A percentile compares a stretch with the other conserved stretches of the same genome.
phyloP scores from a whole-genome alignment of 1,140 invertebrate species.

The Delia radicum region DNA sequence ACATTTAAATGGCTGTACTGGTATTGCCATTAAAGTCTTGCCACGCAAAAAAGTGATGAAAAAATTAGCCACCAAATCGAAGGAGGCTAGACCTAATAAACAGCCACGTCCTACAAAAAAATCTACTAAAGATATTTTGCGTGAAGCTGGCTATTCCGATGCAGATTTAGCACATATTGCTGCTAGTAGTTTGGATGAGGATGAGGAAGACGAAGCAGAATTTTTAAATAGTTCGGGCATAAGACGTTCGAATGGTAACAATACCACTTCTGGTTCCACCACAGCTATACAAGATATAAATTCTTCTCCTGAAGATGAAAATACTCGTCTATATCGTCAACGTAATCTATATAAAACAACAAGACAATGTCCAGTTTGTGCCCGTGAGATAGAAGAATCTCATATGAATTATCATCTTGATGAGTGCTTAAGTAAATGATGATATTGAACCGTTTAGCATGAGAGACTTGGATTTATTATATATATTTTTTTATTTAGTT shows the following conservation, averaged over 20 bases:
- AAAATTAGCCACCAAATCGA: slow-evolving; percentile 13
- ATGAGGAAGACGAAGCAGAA: slow-evolving; percentile 1
- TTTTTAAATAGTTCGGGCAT: background rate
- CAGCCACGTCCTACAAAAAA: slow-evolving; percentile 19
- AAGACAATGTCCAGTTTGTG: slow-evolving; percentile 65
- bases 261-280: slow-evolving; percentile 33
- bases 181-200: slow-evolving; percentile 29
- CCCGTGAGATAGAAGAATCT: slow-evolving; percentile 56
- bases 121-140: slow-evolving; percentile 28
- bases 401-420: slow-evolving; percentile 66
- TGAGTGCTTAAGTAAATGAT: slow-evolving; percentile 23
- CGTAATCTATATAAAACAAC: slow-evolving; percentile 37
- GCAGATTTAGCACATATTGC: slow-evolving; percentile 32
- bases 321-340: slow-evolving; percentile 38
- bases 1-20: slow-evolving; percentile 48
- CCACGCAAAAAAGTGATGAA: slow-evolving; percentile 32
- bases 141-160: slow-evolving; percentile 36
- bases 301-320: slow-evolving; percentile 26
- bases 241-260: background rate
- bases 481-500: slow-evolving; percentile 14
- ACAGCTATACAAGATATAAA: slow-evolving; percentile 27
- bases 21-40: slow-evolving; percentile 35
- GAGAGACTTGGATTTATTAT: background rate
- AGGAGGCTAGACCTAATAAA: background rate
- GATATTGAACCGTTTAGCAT: background rate